Percentiles rank a stretch among this genome's conserved stretches.
These are phyloP conservation scores for Elgonia sp. DNA, from an alignment of 2,888 invertebrate genomes.

Conservation along the genomic window DNA sequence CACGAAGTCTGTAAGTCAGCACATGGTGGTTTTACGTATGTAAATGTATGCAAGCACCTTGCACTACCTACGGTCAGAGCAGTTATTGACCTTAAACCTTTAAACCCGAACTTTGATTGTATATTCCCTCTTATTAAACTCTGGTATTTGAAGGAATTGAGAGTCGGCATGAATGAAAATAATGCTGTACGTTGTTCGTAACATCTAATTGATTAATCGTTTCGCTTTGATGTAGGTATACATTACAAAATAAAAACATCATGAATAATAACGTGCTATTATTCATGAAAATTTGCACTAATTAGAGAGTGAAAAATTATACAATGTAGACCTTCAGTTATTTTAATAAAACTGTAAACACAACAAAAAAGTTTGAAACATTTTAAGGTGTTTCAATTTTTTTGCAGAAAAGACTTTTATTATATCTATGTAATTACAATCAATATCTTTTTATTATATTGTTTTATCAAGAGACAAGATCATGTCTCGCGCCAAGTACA, in stretches of 20 bases:
- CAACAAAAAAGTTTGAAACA: too few species aligned
- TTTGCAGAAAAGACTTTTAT: too few species aligned
- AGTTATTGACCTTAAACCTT: conserved; percentile 81
- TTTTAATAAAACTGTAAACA: too few species aligned
- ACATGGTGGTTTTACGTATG: conserved; percentile 76
- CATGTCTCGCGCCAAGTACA: too few species aligned
- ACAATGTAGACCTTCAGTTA: too few species aligned
- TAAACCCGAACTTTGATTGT: conserved; percentile 77
- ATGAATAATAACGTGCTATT: conserved; percentile 18
- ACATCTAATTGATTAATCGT: conserved; percentile 64
- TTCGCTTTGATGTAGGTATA: conserved; percentile 48
- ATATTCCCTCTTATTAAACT: conserved; percentile 52
- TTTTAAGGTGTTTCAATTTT: too few species aligned
- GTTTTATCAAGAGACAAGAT: too few species aligned
- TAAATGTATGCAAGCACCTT: conserved; percentile 82
- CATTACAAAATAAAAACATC: conserved; percentile 43
- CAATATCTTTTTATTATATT: too few species aligned
- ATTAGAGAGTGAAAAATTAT: background rate
- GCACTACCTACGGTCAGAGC: conserved; percentile 73
- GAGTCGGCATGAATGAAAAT: conserved; percentile 63
- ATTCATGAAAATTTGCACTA: conserved; percentile 18
- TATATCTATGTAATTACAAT: too few species aligned
- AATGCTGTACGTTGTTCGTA: conserved; percentile 49
- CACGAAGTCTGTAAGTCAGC: conserved; percentile 52
- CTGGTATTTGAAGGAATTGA: conserved; percentile 58